Base-by-base conservation (phyloP, 2,888 invertebrate species). In the Phorcus lineatus region DNA sequence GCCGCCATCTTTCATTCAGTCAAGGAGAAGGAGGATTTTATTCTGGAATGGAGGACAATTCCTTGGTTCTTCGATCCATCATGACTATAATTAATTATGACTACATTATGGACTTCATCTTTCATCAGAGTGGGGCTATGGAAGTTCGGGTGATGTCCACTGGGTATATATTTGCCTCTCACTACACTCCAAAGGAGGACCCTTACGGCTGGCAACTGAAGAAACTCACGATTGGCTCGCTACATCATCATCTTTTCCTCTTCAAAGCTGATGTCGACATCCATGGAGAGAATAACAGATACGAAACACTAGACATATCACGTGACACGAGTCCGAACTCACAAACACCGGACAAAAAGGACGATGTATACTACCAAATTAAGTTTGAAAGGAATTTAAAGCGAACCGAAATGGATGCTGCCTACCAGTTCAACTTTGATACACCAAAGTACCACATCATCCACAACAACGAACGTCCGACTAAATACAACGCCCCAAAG, bases 191-290 rank as follows among this genome's bases (percentile, higher is more conserved):
- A 0, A 55, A 75, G 9, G 86, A 86, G 66, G 83, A 81, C 17
- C 52, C 77, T 2, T 89, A 86, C 70, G 88, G 89, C 2, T 86
- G 85, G 67, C 83, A 87, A 28, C 36, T 90, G 1, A 79, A 85
- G 55, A 83, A 87, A 52, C 74, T 87, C 31, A 76, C 87, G 13
- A 82, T 78, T 31, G 89, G 86, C 6, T 88, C 85, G 53, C 74
- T 90, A n/a, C 90, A 90, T 75, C 88, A 87, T 22, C 90, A 90
- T 80, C 80, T 89, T 81, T 89, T 90, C 74, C 79, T 88, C 79
- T 88, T 87, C 75, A 88, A 89, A 76, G 88, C 81, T 1, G 87
- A 88, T 77, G 17, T 89, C 28, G 88, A 89, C 70, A 84, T 91
- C 19, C 84, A 85, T 62, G 90, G 89, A 52, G 82, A 82, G 4